phyloP scores from a whole-genome alignment of 2,888 invertebrate species.

The Fragum sueziense region DNA sequence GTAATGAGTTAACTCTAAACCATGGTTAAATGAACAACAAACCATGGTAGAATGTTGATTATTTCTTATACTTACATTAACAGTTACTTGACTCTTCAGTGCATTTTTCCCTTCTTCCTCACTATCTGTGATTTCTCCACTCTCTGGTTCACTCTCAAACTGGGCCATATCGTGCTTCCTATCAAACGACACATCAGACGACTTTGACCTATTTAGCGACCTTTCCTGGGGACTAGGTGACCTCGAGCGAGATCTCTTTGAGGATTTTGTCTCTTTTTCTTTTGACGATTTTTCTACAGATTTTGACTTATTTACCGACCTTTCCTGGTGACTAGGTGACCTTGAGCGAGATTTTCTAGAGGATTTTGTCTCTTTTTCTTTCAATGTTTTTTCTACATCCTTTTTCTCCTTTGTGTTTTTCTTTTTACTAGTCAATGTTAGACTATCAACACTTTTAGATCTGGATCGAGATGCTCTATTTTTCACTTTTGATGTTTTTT shows the following conservation, averaged over 20 bases:
- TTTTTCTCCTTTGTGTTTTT: background rate
- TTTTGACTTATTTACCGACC: slow-evolving; percentile 18
- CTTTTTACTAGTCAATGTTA: background rate
- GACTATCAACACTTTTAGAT: slow-evolving; percentile 21
- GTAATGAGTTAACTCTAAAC: background rate
- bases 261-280: background rate
- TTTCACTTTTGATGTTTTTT: slow-evolving; percentile 12
- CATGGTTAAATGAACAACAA: no score
- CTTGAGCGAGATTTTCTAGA: slow-evolving; percentile 2
- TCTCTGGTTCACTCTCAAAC: slow-evolving; percentile 67
- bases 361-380: background rate
- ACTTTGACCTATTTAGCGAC: slow-evolving; percentile 38
- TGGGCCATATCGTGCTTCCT: slow-evolving; percentile 59
- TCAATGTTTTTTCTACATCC: background rate
- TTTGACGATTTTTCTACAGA: background rate
- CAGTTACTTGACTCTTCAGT: slow-evolving; percentile 49
- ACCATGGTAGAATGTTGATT: no score
- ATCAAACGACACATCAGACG: slow-evolving; percentile 34
- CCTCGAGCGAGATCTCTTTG: slow-evolving; percentile 15
- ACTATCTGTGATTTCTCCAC: slow-evolving; percentile 65
- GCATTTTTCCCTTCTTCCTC: slow-evolving; percentile 51
- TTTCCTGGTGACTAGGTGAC: slow-evolving; percentile 39
- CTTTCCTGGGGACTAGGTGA: slow-evolving; percentile 42
- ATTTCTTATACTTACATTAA: slow-evolving; percentile 43
- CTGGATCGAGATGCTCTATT: slow-evolving; percentile 6